phyloP scores from a whole-genome alignment of 2,888 invertebrate genomes.

The Callyntrura guangdongensis region DNA sequence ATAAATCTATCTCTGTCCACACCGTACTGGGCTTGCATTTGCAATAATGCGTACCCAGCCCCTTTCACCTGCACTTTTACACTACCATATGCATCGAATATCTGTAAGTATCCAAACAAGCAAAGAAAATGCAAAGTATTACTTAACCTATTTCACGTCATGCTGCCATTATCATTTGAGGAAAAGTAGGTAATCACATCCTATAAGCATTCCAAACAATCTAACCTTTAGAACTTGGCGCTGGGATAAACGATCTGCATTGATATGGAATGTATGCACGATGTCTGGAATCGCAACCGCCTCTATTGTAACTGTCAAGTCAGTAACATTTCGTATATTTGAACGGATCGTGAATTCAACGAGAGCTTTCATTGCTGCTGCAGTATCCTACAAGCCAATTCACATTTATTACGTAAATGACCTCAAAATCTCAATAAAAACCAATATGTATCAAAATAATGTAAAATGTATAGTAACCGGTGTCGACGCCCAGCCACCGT shows the following conservation, averaged over 20 bases:
- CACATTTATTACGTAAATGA: slow-evolving; percentile 42
- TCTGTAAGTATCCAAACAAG: slow-evolving; percentile 88
- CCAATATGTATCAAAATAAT: slow-evolving; percentile 21
- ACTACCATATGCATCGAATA: slow-evolving; percentile 97
- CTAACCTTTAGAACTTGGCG: slow-evolving; percentile 92
- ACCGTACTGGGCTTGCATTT: slow-evolving; percentile 93
- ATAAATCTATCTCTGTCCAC: slow-evolving; percentile 93
- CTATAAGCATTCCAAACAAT: not conserved
- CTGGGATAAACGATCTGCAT: slow-evolving; percentile 91
- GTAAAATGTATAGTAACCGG: slow-evolving; percentile 87
- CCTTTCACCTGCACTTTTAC: slow-evolving; percentile 97
- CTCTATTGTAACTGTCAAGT: slow-evolving; percentile 92
- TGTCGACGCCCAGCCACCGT: slow-evolving; percentile 96
- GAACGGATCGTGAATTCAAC: slow-evolving; percentile 95
- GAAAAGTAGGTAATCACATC: slow-evolving; percentile 11
- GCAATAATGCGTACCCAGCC: slow-evolving; percentile 97
- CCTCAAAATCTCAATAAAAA: slow-evolving; percentile 58
- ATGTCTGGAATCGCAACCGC: slow-evolving; percentile 92
- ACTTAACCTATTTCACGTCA: slow-evolving; percentile 65
- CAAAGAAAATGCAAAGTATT: not conserved
- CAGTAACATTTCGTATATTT: slow-evolving; percentile 93
- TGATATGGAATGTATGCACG: slow-evolving; percentile 90
- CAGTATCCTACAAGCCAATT: slow-evolving; percentile 90
- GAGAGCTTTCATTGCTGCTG: slow-evolving; percentile 94
- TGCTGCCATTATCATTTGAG: slow-evolving; percentile 25